Conservation (phyloP, 2,888 invertebrate genomes). For the Idaea straminata region DNA sequence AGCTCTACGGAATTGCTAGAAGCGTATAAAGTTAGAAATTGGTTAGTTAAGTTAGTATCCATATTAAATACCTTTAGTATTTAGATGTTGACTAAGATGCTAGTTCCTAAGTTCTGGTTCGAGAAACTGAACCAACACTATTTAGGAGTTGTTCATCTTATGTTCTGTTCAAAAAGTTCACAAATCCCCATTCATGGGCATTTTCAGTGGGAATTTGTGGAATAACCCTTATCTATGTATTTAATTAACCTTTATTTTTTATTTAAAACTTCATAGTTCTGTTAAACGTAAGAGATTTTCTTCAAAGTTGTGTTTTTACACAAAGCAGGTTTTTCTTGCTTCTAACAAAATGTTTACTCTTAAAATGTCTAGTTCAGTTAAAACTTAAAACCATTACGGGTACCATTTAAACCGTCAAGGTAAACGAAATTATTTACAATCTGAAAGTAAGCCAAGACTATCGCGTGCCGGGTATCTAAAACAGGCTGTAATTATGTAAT, state of each 20-base stretch:
- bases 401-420: conserved; percentile 10
- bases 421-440: conserved; percentile 13
- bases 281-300: no score
- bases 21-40: conserved; percentile 9
- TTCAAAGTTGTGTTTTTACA: no score
- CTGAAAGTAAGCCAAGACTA: conserved; percentile 19
- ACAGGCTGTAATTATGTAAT: conserved; percentile 39
- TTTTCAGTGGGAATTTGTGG: no score
- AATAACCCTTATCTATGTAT: no score
- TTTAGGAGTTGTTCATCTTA: background rate
- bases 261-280: no score
- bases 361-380: conserved; percentile 3
- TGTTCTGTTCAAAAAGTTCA: background rate
- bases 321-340: background rate
- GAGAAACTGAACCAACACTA: background rate
- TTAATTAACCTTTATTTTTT: no score
- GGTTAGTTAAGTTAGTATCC: conserved; percentile 13
- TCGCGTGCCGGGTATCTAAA: conserved; percentile 44
- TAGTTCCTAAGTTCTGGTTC: background rate
- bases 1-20: background rate
- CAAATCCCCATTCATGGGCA: no score
- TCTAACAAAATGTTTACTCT: background rate
- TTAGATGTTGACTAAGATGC: conserved; percentile 3
- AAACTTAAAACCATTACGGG: background rate
- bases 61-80: conserved; percentile 10